These are phyloP conservation scores for Xanthia icteritia DNA, from an alignment of 2,888 invertebrate species.

Conservation along the genomic window DNA sequence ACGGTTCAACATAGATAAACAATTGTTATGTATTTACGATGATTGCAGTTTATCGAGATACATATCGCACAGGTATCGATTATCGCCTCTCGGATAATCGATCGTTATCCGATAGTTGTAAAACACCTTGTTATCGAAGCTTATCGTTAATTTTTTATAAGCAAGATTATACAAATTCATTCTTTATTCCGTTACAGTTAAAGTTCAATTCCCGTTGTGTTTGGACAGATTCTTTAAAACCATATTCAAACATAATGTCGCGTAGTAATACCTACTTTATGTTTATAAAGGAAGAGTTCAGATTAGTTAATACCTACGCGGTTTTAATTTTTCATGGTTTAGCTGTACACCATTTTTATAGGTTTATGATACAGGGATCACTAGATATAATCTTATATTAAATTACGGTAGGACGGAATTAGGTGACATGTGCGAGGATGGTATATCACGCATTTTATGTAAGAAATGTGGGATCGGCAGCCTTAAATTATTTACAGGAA, in stretches of 20 bases:
- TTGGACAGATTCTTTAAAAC: constrained; percentile 4
- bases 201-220: constrained; percentile 4
- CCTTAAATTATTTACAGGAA: background rate
- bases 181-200: background rate
- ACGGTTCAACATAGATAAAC: constrained; percentile 42
- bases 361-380: constrained; percentile 37
- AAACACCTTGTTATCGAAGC: constrained; percentile 67
- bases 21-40: constrained; percentile 59
- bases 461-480: background rate
- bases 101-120: constrained; percentile 73
- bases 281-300: background rate
- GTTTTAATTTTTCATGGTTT: background rate
- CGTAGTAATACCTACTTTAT: constrained; percentile 22
- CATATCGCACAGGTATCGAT: constrained; percentile 67
- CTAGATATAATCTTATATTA: constrained; percentile 11
- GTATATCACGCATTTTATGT: background rate
- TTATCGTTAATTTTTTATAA: constrained; percentile 54
- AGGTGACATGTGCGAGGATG: background rate
- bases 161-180: background rate
- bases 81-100: constrained; percentile 69
- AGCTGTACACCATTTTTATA: constrained; percentile 16
- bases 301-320: background rate
- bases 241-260: background rate
- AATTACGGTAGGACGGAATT: constrained; percentile 10
- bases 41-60: constrained; percentile 64